phyloP scores from a whole-genome alignment of 2,113 vertebrate genomes.

The Gavia stellata region DNA sequence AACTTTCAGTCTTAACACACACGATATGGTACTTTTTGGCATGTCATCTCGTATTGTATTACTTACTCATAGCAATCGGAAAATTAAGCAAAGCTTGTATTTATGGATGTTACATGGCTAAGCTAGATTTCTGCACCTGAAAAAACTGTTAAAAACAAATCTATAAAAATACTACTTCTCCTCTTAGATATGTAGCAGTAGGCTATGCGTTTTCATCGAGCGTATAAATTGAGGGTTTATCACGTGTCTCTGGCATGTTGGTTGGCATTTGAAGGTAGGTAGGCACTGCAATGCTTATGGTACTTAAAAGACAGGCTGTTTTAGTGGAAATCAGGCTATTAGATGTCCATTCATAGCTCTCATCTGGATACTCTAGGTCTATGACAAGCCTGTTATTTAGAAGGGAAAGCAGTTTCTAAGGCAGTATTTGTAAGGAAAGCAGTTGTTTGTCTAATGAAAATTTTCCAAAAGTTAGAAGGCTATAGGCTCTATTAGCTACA shows the following conservation, averaged over 20 bases:
- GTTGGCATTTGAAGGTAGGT: neutral
- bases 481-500: neutral
- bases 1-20: slow-evolving; percentile 1
- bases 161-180: neutral
- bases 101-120: neutral
- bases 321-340: neutral
- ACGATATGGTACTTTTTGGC: neutral
- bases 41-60: neutral
- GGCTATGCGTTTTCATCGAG: neutral
- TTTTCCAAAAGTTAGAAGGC: neutral
- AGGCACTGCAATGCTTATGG: neutral
- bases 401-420: neutral
- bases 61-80: neutral
- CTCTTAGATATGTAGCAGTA: neutral
- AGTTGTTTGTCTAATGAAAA: neutral
- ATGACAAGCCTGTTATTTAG: neutral
- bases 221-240: neutral
- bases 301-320: neutral
- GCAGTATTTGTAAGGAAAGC: neutral
- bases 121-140: neutral
- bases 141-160: neutral
- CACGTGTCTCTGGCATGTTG: neutral
- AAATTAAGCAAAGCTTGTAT: neutral
- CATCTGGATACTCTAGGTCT: neutral
- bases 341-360: neutral